phyloP scores from a whole-genome alignment of 2,888 invertebrate genomes.

The Andrena hattorfiana region DNA sequence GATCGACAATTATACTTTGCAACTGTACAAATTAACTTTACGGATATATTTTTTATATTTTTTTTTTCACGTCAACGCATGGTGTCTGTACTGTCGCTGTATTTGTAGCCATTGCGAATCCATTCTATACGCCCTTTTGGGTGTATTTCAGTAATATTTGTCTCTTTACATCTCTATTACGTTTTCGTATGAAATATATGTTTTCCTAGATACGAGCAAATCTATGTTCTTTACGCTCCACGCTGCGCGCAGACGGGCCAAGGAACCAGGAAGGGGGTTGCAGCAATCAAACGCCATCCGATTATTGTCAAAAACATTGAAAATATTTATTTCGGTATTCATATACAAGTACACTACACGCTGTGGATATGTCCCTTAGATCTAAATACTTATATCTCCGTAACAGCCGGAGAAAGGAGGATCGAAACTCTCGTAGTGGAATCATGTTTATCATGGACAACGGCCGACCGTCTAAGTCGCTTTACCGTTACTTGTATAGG shows the following conservation, averaged over 20 bases:
- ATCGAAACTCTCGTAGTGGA: constrained; percentile 64
- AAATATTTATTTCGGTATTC: constrained; percentile 80
- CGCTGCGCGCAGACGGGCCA: no score
- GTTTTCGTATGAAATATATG: constrained; percentile 59
- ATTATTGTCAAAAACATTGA: constrained; percentile 79
- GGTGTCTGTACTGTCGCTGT: constrained; percentile 17
- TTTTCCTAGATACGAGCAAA: constrained; percentile 38
- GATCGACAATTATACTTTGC: constrained; percentile 28
- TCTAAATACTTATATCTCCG: constrained; percentile 77
- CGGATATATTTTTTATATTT: constrained; percentile 58
- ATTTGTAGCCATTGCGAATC: constrained; percentile 21
- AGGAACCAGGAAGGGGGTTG: neutral
- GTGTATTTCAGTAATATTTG: constrained; percentile 2
- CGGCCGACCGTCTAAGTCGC: constrained; percentile 66
- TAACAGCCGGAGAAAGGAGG: constrained; percentile 74
- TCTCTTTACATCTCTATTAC: constrained; percentile 21
- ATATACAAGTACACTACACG: constrained; percentile 80
- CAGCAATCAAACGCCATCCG: neutral
- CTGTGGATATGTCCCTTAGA: constrained; percentile 78
- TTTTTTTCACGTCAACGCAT: constrained; percentile 35
- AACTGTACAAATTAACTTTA: constrained; percentile 53
- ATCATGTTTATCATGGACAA: constrained; percentile 65
- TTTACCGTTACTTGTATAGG: constrained; percentile 71
- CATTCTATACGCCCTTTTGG: constrained; percentile 3
- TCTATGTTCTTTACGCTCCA: neutral